These are phyloP conservation scores for Myotis lucifugus DNA, from an alignment of 2,113 vertebrate genomes.

Conservation along the genomic window DNA sequence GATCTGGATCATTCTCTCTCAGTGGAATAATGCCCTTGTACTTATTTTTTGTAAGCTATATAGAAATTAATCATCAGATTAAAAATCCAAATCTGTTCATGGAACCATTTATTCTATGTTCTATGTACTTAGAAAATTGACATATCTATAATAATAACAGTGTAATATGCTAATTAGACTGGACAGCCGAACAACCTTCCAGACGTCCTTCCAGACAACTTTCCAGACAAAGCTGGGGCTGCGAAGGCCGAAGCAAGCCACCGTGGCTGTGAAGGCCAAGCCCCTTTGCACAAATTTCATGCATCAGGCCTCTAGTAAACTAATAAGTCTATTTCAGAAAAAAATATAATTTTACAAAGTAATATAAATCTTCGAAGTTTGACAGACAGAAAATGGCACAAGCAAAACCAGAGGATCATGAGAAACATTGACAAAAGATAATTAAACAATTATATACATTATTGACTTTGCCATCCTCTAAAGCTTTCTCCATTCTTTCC, in stretches of 20 bases:
- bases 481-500: not conserved
- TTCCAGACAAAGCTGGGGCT: too few relatives aligned
- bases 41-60: conserved; percentile 44
- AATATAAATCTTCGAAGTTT: not conserved
- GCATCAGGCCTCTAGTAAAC: not conserved
- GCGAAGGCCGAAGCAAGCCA: too few relatives aligned
- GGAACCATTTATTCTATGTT: not conserved
- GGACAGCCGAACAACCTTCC: too few relatives aligned
- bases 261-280: too few relatives aligned
- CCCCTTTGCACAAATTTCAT: too few relatives aligned
- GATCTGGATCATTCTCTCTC: conserved; percentile 20
- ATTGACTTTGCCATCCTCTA: not conserved
- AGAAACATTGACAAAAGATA: not conserved
- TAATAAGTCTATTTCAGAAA: conserved; percentile 48
- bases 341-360: conserved; percentile 16
- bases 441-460: conserved; percentile 5
- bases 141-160: not conserved
- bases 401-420: not conserved
- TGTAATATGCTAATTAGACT: too few relatives aligned
- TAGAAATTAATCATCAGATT: conserved; percentile 50
- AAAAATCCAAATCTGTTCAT: conserved; percentile 42
- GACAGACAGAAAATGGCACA: not conserved
- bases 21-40: not conserved
- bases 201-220: too few relatives aligned
- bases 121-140: conserved; percentile 17